Evolutionary conservation across 1,140 invertebrate genomes (phyloP), one percentile per base, ranked within the genome.

Genomic region (Polypedilum vanderplanki): DNA sequence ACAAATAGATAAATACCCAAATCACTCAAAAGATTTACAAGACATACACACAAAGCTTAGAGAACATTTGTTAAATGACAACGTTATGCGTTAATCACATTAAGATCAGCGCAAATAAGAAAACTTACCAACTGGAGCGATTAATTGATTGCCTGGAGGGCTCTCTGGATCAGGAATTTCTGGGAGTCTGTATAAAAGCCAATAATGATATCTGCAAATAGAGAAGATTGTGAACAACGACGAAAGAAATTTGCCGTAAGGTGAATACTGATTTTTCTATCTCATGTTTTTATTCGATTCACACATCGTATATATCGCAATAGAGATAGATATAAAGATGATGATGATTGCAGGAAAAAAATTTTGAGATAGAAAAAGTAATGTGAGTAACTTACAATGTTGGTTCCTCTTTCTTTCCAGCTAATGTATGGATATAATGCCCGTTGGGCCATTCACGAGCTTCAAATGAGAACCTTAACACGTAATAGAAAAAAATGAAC

Each of bases 361-460:
- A 33, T 3, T n/a, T n/a, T 5, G 24, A 33, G 5, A 33, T 33
- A 5, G 24, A 33, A 33, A 33, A 33, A 33, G 24, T 33, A 33
- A 33, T 33, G 24, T 33, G 24, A 20, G 15, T 0, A 65, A 75
- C 78, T 76, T 76, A 82, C 81, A 90, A 92, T 87, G 93, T 90
- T 0, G 92, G 92, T 79, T 94, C 91, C 79, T 95, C 93, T 79
- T 92, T 91, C 77, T 90, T 90, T 1, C 92, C 92, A n/a, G 90
- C 90, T 65, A 95, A 83, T 3, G 92, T 94, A 82, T 95, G 93
- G 24, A 95, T 91, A 81, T 95, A 95, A 79, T 95, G 93, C 1
- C 93, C 93, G 79, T 94, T 94, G 1, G 93, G 93, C 93, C 93
- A 95, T 80, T 93, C 90, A 40, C 91, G 90, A 0, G 93, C 91